These are phyloP conservation scores for Galerucella pusilla DNA, from an alignment of 2,888 invertebrate species.

Conservation along the genomic window DNA sequence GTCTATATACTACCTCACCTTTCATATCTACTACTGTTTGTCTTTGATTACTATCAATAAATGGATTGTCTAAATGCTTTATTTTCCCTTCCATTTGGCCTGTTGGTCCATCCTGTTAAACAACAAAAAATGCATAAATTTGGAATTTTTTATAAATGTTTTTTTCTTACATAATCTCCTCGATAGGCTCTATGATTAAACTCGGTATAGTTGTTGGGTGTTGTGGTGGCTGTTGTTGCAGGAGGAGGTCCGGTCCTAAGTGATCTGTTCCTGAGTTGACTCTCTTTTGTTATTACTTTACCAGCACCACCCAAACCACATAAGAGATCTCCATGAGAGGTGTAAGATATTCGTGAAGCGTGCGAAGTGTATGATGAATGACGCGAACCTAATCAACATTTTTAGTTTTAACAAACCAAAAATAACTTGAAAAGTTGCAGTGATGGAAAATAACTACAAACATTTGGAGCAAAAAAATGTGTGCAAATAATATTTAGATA, in stretches of 20 bases:
- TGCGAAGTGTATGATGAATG: constrained; percentile 97
- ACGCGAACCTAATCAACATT: constrained; percentile 74
- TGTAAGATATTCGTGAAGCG: constrained; percentile 92
- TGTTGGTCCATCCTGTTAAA: constrained; percentile 78
- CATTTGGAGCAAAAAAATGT: background rate
- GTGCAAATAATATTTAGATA: background rate
- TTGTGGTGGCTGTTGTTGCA: constrained; percentile 53
- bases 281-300: constrained; percentile 85
- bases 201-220: constrained; percentile 71
- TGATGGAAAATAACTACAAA: background rate
- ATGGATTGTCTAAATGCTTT: constrained; percentile 91
- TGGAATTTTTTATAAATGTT: background rate
- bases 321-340: constrained; percentile 91
- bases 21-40: constrained; percentile 95
- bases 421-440: background rate
- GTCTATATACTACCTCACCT: constrained; percentile 53
- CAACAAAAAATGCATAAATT: constrained; percentile 39
- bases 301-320: constrained; percentile 73
- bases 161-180: constrained; percentile 75
- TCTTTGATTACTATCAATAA: constrained; percentile 84
- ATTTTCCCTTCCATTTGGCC: constrained; percentile 84
- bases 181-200: constrained; percentile 74
- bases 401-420: constrained; percentile 11
- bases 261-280: constrained; percentile 80
- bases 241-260: constrained; percentile 73